These are phyloP conservation scores for Sebastes hubbsi DNA, from an alignment of 2,797 vertebrate species.

Conservation along the genomic window DNA sequence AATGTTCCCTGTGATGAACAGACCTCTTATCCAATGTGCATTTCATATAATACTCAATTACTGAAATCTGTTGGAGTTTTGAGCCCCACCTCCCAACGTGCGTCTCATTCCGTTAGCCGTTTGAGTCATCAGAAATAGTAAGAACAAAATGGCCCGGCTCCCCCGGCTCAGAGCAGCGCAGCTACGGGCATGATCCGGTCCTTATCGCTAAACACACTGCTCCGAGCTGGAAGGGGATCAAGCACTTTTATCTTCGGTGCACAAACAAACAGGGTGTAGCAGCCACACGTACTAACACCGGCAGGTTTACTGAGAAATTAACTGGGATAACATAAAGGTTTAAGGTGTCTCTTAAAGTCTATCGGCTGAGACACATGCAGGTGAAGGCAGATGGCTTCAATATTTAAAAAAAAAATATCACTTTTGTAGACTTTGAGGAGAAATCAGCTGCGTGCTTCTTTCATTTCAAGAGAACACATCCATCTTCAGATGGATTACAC, in stretches of 20 bases:
- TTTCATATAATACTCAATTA: constrained; percentile 39
- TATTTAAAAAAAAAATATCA: neutral
- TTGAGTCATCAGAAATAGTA: constrained; percentile 55
- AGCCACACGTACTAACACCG: neutral
- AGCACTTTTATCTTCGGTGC: constrained; percentile 34
- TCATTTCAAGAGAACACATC: neutral
- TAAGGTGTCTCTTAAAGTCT: neutral
- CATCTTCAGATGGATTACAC: neutral
- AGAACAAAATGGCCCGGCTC: constrained; percentile 62
- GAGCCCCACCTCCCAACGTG: constrained; percentile 35
- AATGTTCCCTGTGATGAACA: constrained; percentile 9
- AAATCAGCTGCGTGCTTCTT: neutral
- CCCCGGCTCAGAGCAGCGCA: constrained; percentile 21
- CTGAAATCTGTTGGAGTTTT: constrained; percentile 34
- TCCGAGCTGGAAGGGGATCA: constrained; percentile 56
- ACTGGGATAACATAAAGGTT: constrained; percentile 5
- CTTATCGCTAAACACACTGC: constrained; percentile 66
- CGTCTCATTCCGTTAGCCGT: constrained; percentile 41
- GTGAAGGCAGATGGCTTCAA: neutral
- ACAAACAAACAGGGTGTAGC: constrained; percentile 29
- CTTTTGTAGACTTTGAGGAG: neutral
- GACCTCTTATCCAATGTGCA: constrained; percentile 10
- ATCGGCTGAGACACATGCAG: neutral
- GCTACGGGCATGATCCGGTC: constrained; percentile 43
- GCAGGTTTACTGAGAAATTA: neutral